Base-by-base conservation (phyloP, 2,888 invertebrate species). In the Idaea biselata region DNA sequence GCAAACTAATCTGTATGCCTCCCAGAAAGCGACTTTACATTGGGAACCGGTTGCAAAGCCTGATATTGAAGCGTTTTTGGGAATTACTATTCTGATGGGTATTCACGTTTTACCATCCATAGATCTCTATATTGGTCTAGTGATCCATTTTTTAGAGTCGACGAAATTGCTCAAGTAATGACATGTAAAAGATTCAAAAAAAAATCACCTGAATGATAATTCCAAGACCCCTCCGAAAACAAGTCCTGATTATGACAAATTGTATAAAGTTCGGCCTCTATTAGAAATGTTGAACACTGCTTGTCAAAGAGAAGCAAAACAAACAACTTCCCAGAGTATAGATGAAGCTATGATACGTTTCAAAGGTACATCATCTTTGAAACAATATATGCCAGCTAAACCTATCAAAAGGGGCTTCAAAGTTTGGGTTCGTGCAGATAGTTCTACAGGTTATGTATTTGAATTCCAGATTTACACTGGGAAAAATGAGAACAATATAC, bases 401-500 rank as follows among this genome's bases (percentile, higher is more conserved):
- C 68, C 72, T 0, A 64, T 60, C 25, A 72, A 70, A 62, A 70
- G 71, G 25, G 71, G 69, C 3, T 61, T 71, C n/a, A 75, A 70
- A 68, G 69, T 71, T 18, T 53, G 62, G 16, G 68, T 70, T 6
- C 18, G 72, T 3, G 71, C 67, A 1, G 73, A 73, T 53, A 65
- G 71, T 6, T 65, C 59, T 18, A 64, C 55, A 31, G 69, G 61
- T 57, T 74, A 72, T 56, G 59, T 64, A 8, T 14, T 59, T 0
- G 70, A 73, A 32, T 44, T 73, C 16, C 70, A 73, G 59, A 63
- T 72, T 14, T 75, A 73, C 53, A 58, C 67, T 4, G 74, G 68
- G 53, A 68, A 67, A 25, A 62, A 62, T 32, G 72, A 33, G 66
- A 66, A 55, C 72, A 73, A 55, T 67, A 65, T 55, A 61, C 33